Percentiles rank a stretch among this genome's conserved stretches.
These are phyloP conservation scores for Stenoptilia bipunctidactyla DNA, from an alignment of 2,888 invertebrate species.

Conservation along the genomic window DNA sequence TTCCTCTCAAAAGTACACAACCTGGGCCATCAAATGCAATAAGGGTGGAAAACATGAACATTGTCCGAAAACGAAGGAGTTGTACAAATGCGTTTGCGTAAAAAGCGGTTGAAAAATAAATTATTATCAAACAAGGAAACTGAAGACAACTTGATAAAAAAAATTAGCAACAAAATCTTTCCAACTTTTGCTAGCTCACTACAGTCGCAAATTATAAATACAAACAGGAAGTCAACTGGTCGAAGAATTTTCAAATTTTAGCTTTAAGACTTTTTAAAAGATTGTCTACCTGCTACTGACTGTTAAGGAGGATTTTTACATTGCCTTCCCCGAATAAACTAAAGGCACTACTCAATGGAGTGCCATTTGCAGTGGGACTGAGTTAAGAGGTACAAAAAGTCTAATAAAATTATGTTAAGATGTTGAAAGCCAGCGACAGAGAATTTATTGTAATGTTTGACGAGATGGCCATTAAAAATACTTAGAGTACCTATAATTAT, in stretches of 20 bases:
- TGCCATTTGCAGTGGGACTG: slow-evolving; percentile 4
- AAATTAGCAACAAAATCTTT: not conserved
- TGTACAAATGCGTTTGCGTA: too few species aligned
- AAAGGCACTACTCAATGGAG: slow-evolving; percentile 1
- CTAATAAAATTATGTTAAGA: not conserved
- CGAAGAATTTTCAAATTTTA: not conserved
- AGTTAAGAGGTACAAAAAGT: slow-evolving; percentile 1
- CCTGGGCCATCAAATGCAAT: too few species aligned
- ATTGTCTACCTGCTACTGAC: slow-evolving; percentile 2
- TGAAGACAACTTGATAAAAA: slow-evolving; percentile 1
- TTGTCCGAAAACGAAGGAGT: too few species aligned
- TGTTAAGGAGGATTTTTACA: slow-evolving; percentile 2
- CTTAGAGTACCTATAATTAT: too few species aligned
- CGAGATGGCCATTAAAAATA: slow-evolving; percentile 5
- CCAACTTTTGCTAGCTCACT: not conserved
- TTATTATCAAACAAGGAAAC: not conserved
- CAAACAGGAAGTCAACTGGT: not conserved
- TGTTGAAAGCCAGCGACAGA: not conserved
- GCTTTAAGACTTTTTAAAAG: slow-evolving; percentile 1
- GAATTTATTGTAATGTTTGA: slow-evolving; percentile 4
- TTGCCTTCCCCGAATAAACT: slow-evolving; percentile 3
- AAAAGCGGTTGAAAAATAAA: not conserved
- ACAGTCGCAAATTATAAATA: not conserved
- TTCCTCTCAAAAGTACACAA: too few species aligned
- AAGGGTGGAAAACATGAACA: too few species aligned